These are phyloP conservation scores for Peucedramus taeniatus DNA, from an alignment of 2,113 vertebrate genomes.

Conservation along the genomic window DNA sequence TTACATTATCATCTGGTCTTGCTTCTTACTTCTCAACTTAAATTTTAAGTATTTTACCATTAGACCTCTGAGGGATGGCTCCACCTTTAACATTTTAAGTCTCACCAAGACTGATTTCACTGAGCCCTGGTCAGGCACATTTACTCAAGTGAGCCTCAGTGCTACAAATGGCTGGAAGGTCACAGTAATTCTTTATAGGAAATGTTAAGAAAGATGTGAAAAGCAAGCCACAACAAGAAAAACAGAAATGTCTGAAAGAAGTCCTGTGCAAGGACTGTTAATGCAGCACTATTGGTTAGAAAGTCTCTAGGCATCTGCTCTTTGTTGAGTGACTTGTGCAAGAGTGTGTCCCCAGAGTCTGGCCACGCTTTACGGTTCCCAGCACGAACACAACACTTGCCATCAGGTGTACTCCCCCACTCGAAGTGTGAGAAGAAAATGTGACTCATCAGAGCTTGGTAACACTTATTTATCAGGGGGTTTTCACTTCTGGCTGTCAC, in stretches of 20 bases:
- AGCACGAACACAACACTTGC: not conserved
- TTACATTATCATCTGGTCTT: not conserved
- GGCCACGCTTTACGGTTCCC: not conserved
- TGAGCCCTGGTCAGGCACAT: not conserved
- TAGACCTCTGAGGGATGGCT: not conserved
- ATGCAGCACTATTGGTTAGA: not conserved
- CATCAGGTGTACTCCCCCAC: not conserved
- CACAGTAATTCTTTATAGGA: not conserved
- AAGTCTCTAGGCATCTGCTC: not conserved
- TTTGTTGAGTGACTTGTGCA: not conserved
- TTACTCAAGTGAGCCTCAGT: not conserved
- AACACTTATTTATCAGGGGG: not conserved
- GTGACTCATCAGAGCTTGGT: conserved; percentile 11
- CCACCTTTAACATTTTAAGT: not conserved
- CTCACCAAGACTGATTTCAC: not conserved
- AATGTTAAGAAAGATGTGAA: not conserved
- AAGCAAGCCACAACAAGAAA: not conserved
- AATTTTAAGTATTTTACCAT: not conserved
- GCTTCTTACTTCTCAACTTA: not conserved
- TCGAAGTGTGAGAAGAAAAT: not conserved
- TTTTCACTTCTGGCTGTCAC: conserved; percentile 2
- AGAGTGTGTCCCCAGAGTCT: not conserved
- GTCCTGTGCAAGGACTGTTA: not conserved
- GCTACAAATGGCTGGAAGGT: not conserved
- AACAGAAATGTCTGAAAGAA: not conserved